Evolutionary conservation across 2,888 invertebrate genomes (phyloP), one percentile per base, ranked within the genome.

Genomic region (Phorcus lineatus): DNA sequence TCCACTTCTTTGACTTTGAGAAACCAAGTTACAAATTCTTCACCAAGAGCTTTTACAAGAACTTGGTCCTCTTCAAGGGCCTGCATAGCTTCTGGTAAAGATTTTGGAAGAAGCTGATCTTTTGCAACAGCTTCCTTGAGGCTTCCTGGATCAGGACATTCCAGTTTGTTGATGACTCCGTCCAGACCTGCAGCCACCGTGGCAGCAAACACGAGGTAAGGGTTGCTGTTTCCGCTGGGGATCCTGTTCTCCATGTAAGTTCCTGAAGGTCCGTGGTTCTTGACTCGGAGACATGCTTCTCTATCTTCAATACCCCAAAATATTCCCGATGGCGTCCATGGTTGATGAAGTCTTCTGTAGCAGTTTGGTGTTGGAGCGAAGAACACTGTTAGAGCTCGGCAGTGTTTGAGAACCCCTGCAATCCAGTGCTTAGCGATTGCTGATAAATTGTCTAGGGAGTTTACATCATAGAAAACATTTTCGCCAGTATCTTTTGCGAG

Each of bases 101-200:
- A 75, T 22, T 36, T 80, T 17, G 82, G 83, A 19, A 83, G 78
- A 47, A 47, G 13, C 11, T 13, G 47, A 24, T 78, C 79, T 47
- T 36, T 13, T 3, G 70, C 62, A 17, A 77, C 80, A 24, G 31
- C 57, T 3, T 76, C 76, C 16, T 54, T 54, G n/a, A 55, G 28
- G 4, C 19, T 70, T 19, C 31, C 40, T 52, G 77, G 55, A 11
- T n/a, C 36, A 0, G 84, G 84, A 31, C 82, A 83, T 16, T 19
- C 62, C 52, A 84, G 74, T 57, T 83, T 77, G 28, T 77, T 79
- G 36, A 57, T 79, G 55, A 84, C 57, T 4, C 84, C 84, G 28
- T 84, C 84, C 78, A 84, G 57, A 13, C 84, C 84, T 2, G 84
- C 84, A 36, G 84, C 84, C 16, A 84, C 53, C 4, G 80, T 83